A percentile compares a stretch with the other conserved stretches of the same genome.
These are phyloP conservation scores for Cetonia aurata DNA, from an alignment of 2,888 invertebrate species.

Conservation along the genomic window DNA sequence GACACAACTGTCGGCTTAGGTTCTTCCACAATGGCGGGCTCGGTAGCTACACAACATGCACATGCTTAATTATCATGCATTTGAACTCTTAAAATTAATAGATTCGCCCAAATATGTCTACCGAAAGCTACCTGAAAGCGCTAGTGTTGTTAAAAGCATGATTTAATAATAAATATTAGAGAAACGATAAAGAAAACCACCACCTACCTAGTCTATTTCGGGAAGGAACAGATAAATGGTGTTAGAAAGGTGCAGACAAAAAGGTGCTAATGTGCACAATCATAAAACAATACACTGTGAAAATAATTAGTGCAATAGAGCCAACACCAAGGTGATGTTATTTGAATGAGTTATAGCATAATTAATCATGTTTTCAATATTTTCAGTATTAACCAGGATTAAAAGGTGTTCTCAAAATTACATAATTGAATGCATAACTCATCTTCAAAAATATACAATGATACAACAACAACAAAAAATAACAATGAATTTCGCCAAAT, in stretches of 20 bases:
- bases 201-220: slow-evolving; percentile 41
- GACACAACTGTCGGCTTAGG: slow-evolving; percentile 42
- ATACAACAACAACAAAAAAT: slow-evolving; percentile 18
- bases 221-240: not conserved
- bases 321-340: slow-evolving; percentile 45
- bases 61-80: slow-evolving; percentile 51
- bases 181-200: slow-evolving; percentile 23
- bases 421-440: slow-evolving; percentile 11
- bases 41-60: slow-evolving; percentile 53
- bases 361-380: slow-evolving; percentile 4
- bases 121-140: slow-evolving; percentile 9
- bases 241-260: slow-evolving; percentile 30
- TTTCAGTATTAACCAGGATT: not conserved
- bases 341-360: slow-evolving; percentile 16
- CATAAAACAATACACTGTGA: slow-evolving; percentile 17
- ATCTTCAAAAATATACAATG: slow-evolving; percentile 13
- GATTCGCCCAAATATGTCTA: slow-evolving; percentile 33
- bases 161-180: slow-evolving; percentile 8
- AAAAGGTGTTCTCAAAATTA: slow-evolving; percentile 4
- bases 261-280: slow-evolving; percentile 8
- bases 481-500: slow-evolving; percentile 17
- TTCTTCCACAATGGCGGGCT: slow-evolving; percentile 41
- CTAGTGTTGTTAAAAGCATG: too few species aligned
- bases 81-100: slow-evolving; percentile 45
- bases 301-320: slow-evolving; percentile 43